A percentile compares a stretch with the other conserved stretches of the same genome.
These are phyloP conservation scores for Mus musculus DNA, from an alignment of 2,113 vertebrate genomes.

Conservation along the genomic window DNA sequence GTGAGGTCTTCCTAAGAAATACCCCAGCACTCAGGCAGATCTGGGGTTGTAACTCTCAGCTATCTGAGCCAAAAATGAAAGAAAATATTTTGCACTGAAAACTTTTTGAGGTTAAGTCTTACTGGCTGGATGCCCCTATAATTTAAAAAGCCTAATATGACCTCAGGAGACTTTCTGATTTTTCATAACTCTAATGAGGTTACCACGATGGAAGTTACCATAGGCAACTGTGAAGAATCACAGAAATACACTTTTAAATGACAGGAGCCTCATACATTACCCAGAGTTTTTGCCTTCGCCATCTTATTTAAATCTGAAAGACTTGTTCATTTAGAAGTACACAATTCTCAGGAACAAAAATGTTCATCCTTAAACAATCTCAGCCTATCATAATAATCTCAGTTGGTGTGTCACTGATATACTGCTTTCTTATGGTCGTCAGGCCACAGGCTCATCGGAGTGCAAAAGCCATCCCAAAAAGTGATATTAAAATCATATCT, in stretches of 20 bases:
- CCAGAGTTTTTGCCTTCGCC: neutral
- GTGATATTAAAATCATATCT: neutral
- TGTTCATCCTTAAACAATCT: neutral
- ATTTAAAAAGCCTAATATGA: constrained; percentile 23
- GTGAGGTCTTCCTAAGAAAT: neutral
- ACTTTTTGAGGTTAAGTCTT: constrained; percentile 5
- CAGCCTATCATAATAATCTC: neutral
- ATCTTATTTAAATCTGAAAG: constrained; percentile 34
- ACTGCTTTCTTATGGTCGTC: neutral
- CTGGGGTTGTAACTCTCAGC: neutral
- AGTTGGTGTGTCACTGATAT: neutral
- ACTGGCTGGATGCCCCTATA: neutral
- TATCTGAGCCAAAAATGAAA: constrained; percentile 22
- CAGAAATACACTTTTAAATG: neutral
- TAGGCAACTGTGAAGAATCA: neutral
- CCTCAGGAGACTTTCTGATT: constrained; percentile 16
- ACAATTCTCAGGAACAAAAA: neutral
- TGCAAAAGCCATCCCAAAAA: neutral
- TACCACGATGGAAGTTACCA: neutral
- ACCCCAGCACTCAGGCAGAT: neutral
- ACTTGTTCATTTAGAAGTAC: neutral
- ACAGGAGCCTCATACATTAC: neutral
- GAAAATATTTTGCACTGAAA: constrained; percentile 16
- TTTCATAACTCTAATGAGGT: constrained; percentile 13
- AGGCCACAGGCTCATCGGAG: neutral